Percentiles rank a stretch among this genome's conserved stretches.
Conservation (phyloP, 2,888 invertebrate species). For the Coecobrya sp. region DNA sequence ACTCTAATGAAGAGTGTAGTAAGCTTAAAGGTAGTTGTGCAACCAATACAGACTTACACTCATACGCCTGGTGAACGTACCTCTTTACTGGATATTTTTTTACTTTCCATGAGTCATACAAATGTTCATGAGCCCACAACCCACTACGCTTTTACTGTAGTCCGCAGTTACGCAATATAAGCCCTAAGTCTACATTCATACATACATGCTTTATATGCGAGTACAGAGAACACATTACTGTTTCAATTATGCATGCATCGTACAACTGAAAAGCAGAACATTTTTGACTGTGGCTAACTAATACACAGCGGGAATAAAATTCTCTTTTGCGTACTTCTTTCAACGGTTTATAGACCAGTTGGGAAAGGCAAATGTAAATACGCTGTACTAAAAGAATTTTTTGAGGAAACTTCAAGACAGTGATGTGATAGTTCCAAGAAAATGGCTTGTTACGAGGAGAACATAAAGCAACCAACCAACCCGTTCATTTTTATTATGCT, state of each 20-base stretch:
- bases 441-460: background rate
- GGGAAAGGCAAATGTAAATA: background rate
- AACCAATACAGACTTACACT: background rate
- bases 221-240: background rate
- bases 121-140: too few relatives aligned
- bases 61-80: background rate
- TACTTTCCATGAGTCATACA: background rate
- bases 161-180: slow-evolving; percentile 11
- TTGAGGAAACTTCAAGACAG: background rate
- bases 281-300: background rate
- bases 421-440: background rate
- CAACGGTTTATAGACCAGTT: too few relatives aligned
- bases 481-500: slow-evolving; percentile 5
- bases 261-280: background rate
- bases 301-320: background rate
- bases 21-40: background rate
- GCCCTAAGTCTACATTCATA: background rate
- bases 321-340: background rate
- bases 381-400: background rate
- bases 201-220: background rate
- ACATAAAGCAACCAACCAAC: too few relatives aligned
- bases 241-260: background rate
- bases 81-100: background rate
- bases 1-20: background rate
- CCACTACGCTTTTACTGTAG: background rate